These are phyloP conservation scores for Chamaea fasciata DNA, from an alignment of 2,113 vertebrate genomes.

Conservation along the genomic window DNA sequence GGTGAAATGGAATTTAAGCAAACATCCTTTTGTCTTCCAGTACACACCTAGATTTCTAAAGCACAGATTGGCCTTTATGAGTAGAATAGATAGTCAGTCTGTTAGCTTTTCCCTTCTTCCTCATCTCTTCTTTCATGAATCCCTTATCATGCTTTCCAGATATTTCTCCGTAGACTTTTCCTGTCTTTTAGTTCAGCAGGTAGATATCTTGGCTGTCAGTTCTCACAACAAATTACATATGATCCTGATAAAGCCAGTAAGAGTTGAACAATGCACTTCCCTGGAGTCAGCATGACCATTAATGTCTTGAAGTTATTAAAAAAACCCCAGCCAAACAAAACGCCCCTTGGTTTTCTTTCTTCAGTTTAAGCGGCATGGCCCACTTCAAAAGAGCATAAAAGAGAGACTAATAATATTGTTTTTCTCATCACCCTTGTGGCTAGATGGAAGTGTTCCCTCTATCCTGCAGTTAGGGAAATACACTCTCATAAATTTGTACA, in stretches of 20 bases:
- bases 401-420: not conserved
- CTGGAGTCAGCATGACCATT: not conserved
- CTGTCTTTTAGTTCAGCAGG: not conserved
- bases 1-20: not conserved
- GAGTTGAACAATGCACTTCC: not conserved
- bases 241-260: not conserved
- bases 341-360: accelerated
- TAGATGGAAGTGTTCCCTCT: not conserved
- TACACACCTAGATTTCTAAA: not conserved
- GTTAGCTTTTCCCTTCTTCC: not conserved
- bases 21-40: not conserved
- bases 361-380: not conserved
- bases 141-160: not conserved
- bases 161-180: not conserved
- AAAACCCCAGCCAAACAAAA: accelerated
- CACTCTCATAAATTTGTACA: not conserved
- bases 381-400: not conserved
- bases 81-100: not conserved
- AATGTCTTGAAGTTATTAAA: not conserved
- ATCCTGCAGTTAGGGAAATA: not conserved
- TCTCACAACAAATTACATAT: not conserved
- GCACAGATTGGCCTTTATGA: not conserved
- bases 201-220: not conserved
- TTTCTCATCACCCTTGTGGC: not conserved
- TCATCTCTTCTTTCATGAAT: not conserved